Evolutionary conservation across 2,888 invertebrate genomes (phyloP).

Genomic region (Tanaodytes sp.): DNA sequence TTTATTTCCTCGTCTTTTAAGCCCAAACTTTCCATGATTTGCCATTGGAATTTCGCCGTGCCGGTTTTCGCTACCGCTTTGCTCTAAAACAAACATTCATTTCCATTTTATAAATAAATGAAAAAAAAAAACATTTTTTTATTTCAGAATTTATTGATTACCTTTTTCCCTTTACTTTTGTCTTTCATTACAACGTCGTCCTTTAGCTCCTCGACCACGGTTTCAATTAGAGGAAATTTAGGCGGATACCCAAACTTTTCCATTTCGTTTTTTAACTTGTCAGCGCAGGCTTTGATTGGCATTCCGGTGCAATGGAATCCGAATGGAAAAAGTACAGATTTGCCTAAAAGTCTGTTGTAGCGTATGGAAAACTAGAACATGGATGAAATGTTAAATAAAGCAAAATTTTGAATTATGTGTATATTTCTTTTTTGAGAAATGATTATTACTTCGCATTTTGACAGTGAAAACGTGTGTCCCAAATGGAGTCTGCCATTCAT

Average conservation of each 20-base stretch:
- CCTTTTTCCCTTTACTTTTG: slow-evolving; percentile 93
- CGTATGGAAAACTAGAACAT: slow-evolving; percentile 87
- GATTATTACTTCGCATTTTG: slow-evolving; percentile 90
- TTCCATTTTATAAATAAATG: too few relatives aligned
- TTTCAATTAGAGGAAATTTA: slow-evolving; percentile 80
- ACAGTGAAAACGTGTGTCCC: slow-evolving; percentile 96
- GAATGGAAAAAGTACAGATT: slow-evolving; percentile 94
- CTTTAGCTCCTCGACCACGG: slow-evolving; percentile 73
- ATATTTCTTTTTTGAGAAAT: too few relatives aligned
- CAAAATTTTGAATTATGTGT: too few relatives aligned
- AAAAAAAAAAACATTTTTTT: too few relatives aligned
- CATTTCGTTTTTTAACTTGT: slow-evolving; percentile 95
- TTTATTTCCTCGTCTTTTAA: slow-evolving; percentile 92
- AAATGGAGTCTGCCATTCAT: slow-evolving; percentile 99
- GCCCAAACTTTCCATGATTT: slow-evolving; percentile 96
- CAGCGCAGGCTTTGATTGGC: slow-evolving; percentile 99
- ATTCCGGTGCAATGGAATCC: slow-evolving; percentile 99
- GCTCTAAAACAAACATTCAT: slow-evolving; percentile 76
- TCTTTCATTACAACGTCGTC: slow-evolving; percentile 82
- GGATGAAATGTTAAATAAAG: slow-evolving; percentile 7
- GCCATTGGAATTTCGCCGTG: slow-evolving; percentile 95
- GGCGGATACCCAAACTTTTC: slow-evolving; percentile 94
- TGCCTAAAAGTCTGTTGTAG: slow-evolving; percentile 93
- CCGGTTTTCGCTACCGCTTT: slow-evolving; percentile 95
- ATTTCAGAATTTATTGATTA: slow-evolving; percentile 57